Evolutionary conservation across 2,888 invertebrate species (phyloP).

Genomic region (Caenorhabditis angaria): DNA sequence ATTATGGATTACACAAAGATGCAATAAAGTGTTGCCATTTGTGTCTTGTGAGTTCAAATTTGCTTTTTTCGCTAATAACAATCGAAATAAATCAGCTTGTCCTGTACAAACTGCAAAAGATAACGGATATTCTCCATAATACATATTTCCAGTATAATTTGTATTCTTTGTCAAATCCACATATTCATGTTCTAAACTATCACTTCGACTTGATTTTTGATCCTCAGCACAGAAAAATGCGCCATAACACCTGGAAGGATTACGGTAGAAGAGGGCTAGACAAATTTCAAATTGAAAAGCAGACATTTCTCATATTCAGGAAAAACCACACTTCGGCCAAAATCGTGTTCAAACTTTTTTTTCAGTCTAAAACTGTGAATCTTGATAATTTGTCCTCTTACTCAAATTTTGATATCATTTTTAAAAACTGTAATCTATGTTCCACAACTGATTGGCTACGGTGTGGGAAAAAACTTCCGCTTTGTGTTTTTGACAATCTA

Average conservation of each 20-base stretch:
- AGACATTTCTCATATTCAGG: too few relatives aligned
- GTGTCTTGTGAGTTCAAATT: constrained; percentile 93
- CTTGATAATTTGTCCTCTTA: too few relatives aligned
- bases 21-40: constrained; percentile 94
- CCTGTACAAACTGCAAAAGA: constrained; percentile 94
- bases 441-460: too few relatives aligned
- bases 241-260: constrained; percentile 78
- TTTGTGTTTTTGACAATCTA: too few relatives aligned
- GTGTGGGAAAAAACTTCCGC: too few relatives aligned
- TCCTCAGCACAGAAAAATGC: constrained; percentile 90
- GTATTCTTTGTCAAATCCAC: constrained; percentile 84
- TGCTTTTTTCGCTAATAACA: constrained; percentile 84
- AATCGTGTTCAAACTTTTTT: too few relatives aligned
- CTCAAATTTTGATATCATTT: too few relatives aligned
- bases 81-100: constrained; percentile 90
- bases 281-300: too few relatives aligned
- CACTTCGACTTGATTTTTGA: constrained; percentile 84
- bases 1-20: constrained; percentile 93
- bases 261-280: too few relatives aligned
- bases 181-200: constrained; percentile 88
- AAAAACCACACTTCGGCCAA: too few relatives aligned
- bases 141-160: constrained; percentile 88
- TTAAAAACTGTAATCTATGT: too few relatives aligned
- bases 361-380: too few relatives aligned
- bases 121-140: constrained; percentile 97